These are phyloP conservation scores for Trachemys scripta DNA, from an alignment of 2,113 vertebrate species.

Conservation along the genomic window DNA sequence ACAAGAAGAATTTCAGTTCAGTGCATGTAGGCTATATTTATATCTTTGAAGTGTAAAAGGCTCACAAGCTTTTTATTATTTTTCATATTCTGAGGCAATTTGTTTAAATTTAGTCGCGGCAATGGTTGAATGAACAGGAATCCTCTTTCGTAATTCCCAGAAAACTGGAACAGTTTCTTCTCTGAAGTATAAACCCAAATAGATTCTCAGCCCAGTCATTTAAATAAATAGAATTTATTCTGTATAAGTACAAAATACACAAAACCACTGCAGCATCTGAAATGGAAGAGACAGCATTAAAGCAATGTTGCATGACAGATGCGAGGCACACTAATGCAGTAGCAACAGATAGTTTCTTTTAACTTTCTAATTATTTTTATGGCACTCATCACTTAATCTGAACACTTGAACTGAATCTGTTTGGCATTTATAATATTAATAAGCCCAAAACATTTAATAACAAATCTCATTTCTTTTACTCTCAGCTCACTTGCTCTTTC, in stretches of 20 bases:
- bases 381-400: not conserved
- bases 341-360: not conserved
- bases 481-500: not conserved
- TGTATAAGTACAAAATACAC: not conserved
- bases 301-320: not conserved
- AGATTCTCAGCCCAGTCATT: not conserved
- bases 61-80: not conserved
- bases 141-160: not conserved
- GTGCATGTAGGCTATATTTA: not conserved
- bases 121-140: not conserved
- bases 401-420: not conserved
- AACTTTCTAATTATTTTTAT: not conserved
- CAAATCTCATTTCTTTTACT: not conserved
- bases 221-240: not conserved
- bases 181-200: not conserved
- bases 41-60: not conserved
- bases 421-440: not conserved
- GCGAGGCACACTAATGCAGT: not conserved
- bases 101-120: not conserved
- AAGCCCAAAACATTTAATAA: not conserved
- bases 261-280: not conserved
- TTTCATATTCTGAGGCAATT: not conserved
- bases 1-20: not conserved
- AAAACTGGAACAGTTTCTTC: not conserved
- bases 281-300: not conserved